A percentile compares a stretch with the other conserved stretches of the same genome.
Evolutionary conservation across 2,888 invertebrate species (phyloP).

Genomic region (Tinea semifulvella): DNA sequence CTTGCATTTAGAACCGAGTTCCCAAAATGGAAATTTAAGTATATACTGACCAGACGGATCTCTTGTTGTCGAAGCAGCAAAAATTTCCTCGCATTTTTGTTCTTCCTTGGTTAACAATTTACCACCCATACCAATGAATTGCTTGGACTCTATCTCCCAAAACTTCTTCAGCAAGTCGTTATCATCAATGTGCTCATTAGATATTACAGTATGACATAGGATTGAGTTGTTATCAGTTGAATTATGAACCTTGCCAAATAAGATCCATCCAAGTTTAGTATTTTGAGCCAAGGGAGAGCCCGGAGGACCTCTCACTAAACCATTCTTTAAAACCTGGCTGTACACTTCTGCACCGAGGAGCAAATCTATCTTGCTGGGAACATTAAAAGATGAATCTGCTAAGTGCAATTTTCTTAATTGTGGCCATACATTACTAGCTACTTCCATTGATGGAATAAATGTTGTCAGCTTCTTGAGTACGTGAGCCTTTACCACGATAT

Average conservation of each 20-base stretch:
- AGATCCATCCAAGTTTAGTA: too few species aligned
- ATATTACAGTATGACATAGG: not conserved
- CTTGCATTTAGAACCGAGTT: constrained; percentile 13
- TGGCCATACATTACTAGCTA: constrained; percentile 14
- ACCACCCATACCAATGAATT: not conserved
- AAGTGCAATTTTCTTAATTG: not conserved
- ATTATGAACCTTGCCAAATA: too few species aligned
- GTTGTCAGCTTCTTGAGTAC: constrained; percentile 19
- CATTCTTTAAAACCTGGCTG: not conserved
- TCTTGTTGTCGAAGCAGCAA: constrained; percentile 14
- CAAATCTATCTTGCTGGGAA: not conserved
- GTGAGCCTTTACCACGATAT: constrained; percentile 18
- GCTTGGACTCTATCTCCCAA: constrained; percentile 20
- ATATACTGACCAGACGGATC: constrained; percentile 18
- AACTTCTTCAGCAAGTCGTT: constrained; percentile 17
- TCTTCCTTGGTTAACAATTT: constrained; percentile 18
- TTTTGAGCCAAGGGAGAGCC: too few species aligned
- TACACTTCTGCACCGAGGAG: constrained; percentile 1
- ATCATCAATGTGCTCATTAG: too few species aligned
- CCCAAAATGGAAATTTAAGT: constrained; percentile 18
- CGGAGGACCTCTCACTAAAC: too few species aligned
- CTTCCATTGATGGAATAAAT: constrained; percentile 17
- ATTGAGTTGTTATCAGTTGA: not conserved
- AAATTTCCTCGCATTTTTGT: constrained; percentile 16
- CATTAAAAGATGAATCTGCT: not conserved